Percentiles rank a stretch among this genome's conserved stretches.
phyloP scores from a whole-genome alignment of 1,140 invertebrate genomes.

The Drosophila kurseongensis region DNA sequence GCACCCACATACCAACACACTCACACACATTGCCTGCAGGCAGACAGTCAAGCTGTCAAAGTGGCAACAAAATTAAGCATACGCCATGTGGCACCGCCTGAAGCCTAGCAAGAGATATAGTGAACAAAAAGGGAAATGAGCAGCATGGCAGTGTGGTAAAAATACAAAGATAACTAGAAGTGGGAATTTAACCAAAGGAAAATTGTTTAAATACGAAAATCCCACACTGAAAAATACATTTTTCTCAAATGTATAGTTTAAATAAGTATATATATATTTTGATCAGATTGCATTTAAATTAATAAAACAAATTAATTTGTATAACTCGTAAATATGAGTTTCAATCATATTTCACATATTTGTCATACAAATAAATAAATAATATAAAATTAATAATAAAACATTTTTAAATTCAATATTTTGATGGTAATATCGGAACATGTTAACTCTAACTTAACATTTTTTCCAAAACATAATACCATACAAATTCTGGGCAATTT shows the following conservation, averaged over 20 bases:
- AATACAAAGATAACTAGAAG: constrained; percentile 24
- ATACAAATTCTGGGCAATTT: not conserved
- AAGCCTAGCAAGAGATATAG: constrained; percentile 7
- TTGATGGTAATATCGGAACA: no score
- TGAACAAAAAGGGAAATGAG: constrained; percentile 13
- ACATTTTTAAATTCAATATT: no score
- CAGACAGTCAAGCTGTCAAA: constrained; percentile 43
- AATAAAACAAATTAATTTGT: no score
- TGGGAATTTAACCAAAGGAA: not conserved
- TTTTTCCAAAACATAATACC: no score
- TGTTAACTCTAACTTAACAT: no score
- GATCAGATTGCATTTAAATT: no score
- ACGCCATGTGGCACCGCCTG: constrained; percentile 34
- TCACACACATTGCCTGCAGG: constrained; percentile 2
- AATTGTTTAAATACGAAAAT: not conserved
- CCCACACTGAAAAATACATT: not conserved
- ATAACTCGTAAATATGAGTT: no score
- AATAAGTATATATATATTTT: no score
- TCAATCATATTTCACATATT: no score
- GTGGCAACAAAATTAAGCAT: constrained; percentile 45
- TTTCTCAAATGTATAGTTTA: not conserved
- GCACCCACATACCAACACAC: not conserved
- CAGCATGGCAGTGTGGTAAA: constrained; percentile 14
- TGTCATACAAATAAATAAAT: no score
- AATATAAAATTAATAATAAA: no score